These are phyloP conservation scores for Hormiphora californensis DNA, from an alignment of 37 sponge, comb jelly and placozoan species.

Conservation along the genomic window DNA sequence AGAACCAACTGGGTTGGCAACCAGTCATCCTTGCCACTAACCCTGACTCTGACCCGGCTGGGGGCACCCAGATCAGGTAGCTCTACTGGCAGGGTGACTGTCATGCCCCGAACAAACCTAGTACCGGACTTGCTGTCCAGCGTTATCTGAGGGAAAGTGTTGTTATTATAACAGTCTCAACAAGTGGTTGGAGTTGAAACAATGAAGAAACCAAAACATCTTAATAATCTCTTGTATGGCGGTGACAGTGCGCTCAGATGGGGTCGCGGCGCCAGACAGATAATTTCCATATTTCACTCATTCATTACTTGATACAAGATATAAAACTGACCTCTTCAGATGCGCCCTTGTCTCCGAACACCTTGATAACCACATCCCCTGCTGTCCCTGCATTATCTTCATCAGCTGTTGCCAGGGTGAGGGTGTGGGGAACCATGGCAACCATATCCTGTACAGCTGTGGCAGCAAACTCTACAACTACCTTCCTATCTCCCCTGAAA, in stretches of 20 bases:
- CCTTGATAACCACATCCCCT: constrained; percentile 16
- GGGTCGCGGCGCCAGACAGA: too few species aligned
- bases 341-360: constrained; percentile 41
- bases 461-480: constrained; percentile 15
- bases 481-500: constrained; percentile 51
- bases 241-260: too few species aligned
- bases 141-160: constrained; percentile 16
- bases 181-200: background rate
- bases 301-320: too few species aligned
- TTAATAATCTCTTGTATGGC: too few species aligned
- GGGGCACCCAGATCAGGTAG: constrained; percentile 12
- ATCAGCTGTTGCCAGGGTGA: constrained; percentile 41
- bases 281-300: too few species aligned
- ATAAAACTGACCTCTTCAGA: background rate
- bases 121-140: background rate
- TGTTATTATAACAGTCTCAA: too few species aligned
- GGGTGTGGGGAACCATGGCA: background rate
- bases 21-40: constrained; percentile 7
- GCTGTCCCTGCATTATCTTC: constrained; percentile 46
- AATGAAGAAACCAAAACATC: background rate
- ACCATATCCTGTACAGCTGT: constrained; percentile 36
- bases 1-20: background rate
- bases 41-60: background rate
- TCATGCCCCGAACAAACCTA: constrained; percentile 18
- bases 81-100: background rate